Conservation (phyloP, 2,113 vertebrate species). For the Labrus mixtus region DNA sequence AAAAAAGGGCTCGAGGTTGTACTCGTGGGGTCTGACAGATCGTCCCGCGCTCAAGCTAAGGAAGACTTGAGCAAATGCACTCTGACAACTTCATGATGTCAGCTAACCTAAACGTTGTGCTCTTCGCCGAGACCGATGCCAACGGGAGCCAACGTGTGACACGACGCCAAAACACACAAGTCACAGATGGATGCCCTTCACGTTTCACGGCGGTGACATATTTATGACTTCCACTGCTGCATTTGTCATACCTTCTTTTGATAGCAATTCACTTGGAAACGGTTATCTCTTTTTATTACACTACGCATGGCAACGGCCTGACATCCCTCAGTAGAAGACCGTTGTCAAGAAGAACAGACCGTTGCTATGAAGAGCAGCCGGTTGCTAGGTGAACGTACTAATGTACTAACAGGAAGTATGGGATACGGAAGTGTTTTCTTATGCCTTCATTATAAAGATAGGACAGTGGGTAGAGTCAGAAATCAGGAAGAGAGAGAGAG, state of each 20-base stretch:
- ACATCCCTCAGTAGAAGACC: too few species aligned
- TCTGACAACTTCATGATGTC: constrained; percentile 57
- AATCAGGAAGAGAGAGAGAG: too few species aligned
- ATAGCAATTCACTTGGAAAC: neutral
- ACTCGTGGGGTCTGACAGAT: constrained; percentile 60
- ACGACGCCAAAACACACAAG: neutral
- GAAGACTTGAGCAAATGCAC: constrained; percentile 49
- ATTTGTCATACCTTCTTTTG: neutral
- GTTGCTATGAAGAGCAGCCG: too few species aligned
- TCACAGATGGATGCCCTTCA: neutral
- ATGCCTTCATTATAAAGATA: too few species aligned
- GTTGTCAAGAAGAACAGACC: too few species aligned
- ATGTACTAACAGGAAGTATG: too few species aligned
- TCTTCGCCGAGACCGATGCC: constrained; percentile 7
- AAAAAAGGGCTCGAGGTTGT: constrained; percentile 51
- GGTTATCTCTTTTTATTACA: neutral
- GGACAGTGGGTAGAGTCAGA: too few species aligned
- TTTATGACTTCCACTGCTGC: neutral
- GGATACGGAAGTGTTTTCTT: too few species aligned
- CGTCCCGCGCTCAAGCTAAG: constrained; percentile 31
- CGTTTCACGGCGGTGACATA: neutral
- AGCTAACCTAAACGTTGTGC: constrained; percentile 50
- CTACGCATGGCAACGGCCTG: too few species aligned
- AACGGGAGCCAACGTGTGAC: neutral
- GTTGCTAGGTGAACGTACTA: too few species aligned